These are phyloP conservation scores for Dicrurus megarhynchus DNA, from an alignment of 2,113 vertebrate species.

Conservation along the genomic window DNA sequence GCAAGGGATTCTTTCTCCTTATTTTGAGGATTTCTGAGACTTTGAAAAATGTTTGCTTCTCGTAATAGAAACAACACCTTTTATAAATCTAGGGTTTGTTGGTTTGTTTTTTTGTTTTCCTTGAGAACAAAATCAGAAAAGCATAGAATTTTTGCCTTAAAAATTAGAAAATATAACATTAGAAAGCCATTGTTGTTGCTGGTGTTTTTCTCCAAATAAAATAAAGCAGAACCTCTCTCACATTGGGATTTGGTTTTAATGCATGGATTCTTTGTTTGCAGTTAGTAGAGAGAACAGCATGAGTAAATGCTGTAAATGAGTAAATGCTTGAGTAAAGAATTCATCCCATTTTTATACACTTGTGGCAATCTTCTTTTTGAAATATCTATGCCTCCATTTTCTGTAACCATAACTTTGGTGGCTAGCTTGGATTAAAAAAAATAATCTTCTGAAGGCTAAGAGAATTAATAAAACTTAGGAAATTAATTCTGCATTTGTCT, in stretches of 20 bases:
- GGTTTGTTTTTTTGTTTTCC: fast-evolving
- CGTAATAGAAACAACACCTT: not conserved
- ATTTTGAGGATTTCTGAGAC: not conserved
- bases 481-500: not conserved
- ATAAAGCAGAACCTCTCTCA: not conserved
- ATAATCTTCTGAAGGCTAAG: not conserved
- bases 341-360: not conserved
- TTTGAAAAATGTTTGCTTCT: not conserved
- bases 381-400: not conserved
- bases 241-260: not conserved
- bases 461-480: not conserved
- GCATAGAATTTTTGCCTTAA: not conserved
- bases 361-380: not conserved
- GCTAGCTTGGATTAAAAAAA: not conserved
- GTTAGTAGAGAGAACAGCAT: not conserved
- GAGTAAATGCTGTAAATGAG: not conserved
- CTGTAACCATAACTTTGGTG: not conserved
- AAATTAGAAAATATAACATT: not conserved
- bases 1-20: not conserved
- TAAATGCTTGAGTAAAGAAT: not conserved
- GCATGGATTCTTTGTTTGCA: not conserved
- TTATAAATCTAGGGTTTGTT: not conserved
- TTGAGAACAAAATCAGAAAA: not conserved
- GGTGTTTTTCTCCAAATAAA: not conserved
- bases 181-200: not conserved